phyloP scores from a whole-genome alignment of 2,797 vertebrate genomes.

The Dallia pectoralis region DNA sequence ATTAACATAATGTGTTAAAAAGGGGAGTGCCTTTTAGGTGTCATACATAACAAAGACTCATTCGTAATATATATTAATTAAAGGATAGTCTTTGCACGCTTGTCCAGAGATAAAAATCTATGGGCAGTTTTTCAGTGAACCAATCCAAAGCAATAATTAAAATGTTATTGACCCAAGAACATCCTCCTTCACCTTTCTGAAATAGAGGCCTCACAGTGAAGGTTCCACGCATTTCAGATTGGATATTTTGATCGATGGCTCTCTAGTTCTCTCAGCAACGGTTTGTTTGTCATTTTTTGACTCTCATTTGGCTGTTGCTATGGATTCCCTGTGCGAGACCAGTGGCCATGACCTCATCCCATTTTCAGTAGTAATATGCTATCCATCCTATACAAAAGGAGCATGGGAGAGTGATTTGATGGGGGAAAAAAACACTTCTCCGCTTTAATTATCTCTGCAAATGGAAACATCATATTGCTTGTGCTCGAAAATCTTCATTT shows the following conservation, averaged over 20 bases:
- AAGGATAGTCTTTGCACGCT: not conserved
- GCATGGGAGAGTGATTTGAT: not conserved
- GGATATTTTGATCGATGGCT: not conserved
- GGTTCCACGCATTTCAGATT: not conserved
- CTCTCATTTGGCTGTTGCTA: not conserved
- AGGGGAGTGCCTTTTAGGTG: not conserved
- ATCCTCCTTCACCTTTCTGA: not conserved
- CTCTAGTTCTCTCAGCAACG: not conserved
- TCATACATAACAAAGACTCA: not conserved
- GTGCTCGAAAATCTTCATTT: not conserved
- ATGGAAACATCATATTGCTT: not conserved
- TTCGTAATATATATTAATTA: not conserved
- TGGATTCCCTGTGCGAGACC: not conserved
- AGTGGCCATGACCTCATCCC: conserved; percentile 13
- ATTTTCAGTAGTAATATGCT: not conserved
- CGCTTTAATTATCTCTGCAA: not conserved
- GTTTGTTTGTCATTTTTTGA: not conserved
- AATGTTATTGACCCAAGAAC: not conserved
- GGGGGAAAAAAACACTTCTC: not conserved
- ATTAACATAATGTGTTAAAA: not conserved
- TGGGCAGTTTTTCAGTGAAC: not conserved
- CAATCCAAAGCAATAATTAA: not conserved
- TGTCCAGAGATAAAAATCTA: not conserved
- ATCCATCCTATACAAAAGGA: not conserved
- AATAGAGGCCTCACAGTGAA: not conserved